phyloP scores from a whole-genome alignment of 2,888 invertebrate species.

The Hydrotaea cyrtoneurina region DNA sequence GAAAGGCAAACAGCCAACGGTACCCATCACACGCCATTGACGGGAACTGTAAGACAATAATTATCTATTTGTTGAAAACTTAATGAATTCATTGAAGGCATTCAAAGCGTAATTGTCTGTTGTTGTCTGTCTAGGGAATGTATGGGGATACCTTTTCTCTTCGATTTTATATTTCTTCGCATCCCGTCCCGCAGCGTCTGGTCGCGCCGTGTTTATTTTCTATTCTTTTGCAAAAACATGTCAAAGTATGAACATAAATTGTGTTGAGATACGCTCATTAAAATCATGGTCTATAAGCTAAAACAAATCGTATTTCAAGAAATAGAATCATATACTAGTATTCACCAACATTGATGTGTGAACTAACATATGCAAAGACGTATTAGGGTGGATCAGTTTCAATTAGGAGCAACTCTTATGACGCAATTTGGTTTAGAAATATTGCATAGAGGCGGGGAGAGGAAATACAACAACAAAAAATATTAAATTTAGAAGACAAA shows the following conservation, averaged over 20 bases:
- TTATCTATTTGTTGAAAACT: slow-evolving; percentile 54
- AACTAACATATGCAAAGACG: too few relatives aligned
- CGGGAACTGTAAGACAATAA: neutral
- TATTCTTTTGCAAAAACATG: slow-evolving; percentile 42
- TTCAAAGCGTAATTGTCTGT: slow-evolving; percentile 15
- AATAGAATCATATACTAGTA: neutral
- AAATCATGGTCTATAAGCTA: neutral
- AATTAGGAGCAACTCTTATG: too few relatives aligned
- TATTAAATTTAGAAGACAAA: too few relatives aligned
- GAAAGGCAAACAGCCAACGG: neutral
- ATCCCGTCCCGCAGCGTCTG: neutral
- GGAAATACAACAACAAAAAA: too few relatives aligned
- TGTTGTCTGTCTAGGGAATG: neutral
- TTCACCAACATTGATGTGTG: neutral
- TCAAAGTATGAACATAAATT: slow-evolving; percentile 63
- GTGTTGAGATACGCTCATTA: slow-evolving; percentile 1
- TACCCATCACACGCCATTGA: neutral
- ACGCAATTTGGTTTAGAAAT: too few relatives aligned
- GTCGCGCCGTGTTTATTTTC: neutral
- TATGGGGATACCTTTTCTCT: neutral
- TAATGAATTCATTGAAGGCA: slow-evolving; percentile 51
- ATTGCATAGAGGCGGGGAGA: too few relatives aligned
- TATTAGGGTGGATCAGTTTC: too few relatives aligned
- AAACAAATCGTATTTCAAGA: neutral
- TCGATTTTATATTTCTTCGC: too few relatives aligned